Conservation (phyloP, 2,113 vertebrate genomes). For the Echinops telfairi region DNA sequence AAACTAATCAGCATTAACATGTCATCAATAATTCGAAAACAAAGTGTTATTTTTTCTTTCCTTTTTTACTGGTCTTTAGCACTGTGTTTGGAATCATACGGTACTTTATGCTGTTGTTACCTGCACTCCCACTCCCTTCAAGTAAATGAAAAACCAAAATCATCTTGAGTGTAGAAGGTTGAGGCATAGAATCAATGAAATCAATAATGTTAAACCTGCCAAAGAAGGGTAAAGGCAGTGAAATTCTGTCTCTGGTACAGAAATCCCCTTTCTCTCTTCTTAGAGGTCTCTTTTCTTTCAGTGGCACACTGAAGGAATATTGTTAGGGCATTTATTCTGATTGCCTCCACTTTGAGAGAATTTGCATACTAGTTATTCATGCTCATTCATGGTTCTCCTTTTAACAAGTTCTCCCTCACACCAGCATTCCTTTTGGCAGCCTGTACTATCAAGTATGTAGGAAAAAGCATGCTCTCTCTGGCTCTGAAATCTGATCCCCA, state of each 20-base stretch:
- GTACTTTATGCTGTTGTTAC: not conserved
- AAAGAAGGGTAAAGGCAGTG: not conserved
- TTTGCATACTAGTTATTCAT: not conserved
- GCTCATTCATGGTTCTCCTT: not conserved
- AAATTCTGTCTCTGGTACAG: not conserved
- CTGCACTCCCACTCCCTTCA: not conserved
- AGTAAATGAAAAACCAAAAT: slow-evolving; percentile 11
- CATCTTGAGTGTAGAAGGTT: not conserved
- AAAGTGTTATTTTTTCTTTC: not conserved
- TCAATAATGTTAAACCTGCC: not conserved
- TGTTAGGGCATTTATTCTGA: not conserved
- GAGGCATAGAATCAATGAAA: slow-evolving; percentile 53
- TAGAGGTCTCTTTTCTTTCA: slow-evolving; percentile 34
- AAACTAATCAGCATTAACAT: slow-evolving; percentile 65
- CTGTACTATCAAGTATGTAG: not conserved
- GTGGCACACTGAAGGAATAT: not conserved
- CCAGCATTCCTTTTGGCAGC: not conserved
- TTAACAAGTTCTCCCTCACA: not conserved
- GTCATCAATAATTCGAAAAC: slow-evolving; percentile 59
- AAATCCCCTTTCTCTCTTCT: not conserved
- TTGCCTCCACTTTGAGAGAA: not conserved
- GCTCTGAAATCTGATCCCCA: slow-evolving; percentile 36
- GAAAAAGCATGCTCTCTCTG: slow-evolving; percentile 41
- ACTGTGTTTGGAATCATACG: not conserved
- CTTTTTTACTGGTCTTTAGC: slow-evolving; percentile 23